Conservation (phyloP, 2,113 vertebrate species). For the Suncus etruscus region DNA sequence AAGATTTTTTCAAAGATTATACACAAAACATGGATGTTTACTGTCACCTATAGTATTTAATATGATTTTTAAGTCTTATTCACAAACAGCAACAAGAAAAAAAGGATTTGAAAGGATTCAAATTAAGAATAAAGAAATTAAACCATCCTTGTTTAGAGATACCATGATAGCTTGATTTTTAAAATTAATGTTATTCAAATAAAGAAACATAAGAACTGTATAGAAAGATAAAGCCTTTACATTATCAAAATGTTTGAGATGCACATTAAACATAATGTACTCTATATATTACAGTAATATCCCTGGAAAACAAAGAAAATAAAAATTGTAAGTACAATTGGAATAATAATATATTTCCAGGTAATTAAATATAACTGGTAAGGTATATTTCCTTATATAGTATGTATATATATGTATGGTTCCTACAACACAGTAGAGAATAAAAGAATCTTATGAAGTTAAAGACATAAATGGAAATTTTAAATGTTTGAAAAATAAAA, state of each 20-base stretch:
- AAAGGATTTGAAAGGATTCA: too few relatives aligned
- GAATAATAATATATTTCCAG: neutral
- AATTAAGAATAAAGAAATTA: too few relatives aligned
- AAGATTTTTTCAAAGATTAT: too few relatives aligned
- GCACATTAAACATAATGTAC: slow-evolving; percentile 64
- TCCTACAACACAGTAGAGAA: slow-evolving; percentile 50
- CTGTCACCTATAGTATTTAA: too few relatives aligned
- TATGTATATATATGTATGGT: too few relatives aligned
- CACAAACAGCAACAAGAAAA: too few relatives aligned
- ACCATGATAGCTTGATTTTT: too few relatives aligned
- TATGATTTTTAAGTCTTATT: too few relatives aligned
- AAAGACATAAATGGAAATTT: slow-evolving; percentile 62
- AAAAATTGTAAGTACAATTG: slow-evolving; percentile 65
- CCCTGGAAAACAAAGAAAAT: slow-evolving; percentile 60
- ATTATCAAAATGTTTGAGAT: slow-evolving; percentile 47
- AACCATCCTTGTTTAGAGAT: too few relatives aligned
- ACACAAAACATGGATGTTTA: too few relatives aligned
- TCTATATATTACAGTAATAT: slow-evolving; percentile 53
- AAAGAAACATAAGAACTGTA: neutral
- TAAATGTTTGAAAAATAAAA: slow-evolving; percentile 70
- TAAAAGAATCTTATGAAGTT: slow-evolving; percentile 66
- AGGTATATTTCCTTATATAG: too few relatives aligned
- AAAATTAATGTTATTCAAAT: slow-evolving; percentile 12
- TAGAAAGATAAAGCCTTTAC: slow-evolving; percentile 14
- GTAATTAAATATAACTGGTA: slow-evolving; percentile 39